Conservation (phyloP, 1,140 invertebrate genomes). For the Epicauta chinensis region DNA sequence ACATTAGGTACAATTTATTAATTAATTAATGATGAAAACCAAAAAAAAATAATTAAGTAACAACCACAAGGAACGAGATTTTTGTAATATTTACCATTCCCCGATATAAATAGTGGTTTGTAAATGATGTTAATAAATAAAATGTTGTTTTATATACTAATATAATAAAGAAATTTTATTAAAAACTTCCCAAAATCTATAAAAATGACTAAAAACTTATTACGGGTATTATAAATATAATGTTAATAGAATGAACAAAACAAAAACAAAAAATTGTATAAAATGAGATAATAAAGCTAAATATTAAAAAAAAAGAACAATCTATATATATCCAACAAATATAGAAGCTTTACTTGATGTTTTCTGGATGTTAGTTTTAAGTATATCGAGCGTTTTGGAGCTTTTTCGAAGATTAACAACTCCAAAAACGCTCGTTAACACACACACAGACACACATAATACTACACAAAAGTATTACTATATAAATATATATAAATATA, state of each 20-base stretch:
- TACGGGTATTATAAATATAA: constrained; percentile 36
- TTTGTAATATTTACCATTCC: constrained; percentile 33
- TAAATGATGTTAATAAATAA: constrained; percentile 44
- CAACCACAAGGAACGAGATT: constrained; percentile 25
- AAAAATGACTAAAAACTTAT: constrained; percentile 34
- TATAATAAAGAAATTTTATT: constrained; percentile 40
- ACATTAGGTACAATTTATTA: constrained; percentile 37
- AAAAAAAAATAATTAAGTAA: constrained; percentile 7
- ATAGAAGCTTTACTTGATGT: constrained; percentile 23
- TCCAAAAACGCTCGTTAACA: constrained; percentile 20
- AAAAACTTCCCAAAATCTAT: constrained; percentile 26
- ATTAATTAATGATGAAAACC: constrained; percentile 14
- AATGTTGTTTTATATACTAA: constrained; percentile 43
- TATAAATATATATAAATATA: background rate
- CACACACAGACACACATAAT: background rate
- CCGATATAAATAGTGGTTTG: constrained; percentile 36
- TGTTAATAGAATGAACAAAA: constrained; percentile 17
- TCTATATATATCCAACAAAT: background rate
- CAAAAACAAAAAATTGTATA: constrained; percentile 26
- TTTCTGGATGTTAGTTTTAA: constrained; percentile 14
- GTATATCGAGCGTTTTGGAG: constrained; percentile 13
- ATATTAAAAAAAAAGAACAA: constrained; percentile 10
- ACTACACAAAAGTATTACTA: too few species aligned
- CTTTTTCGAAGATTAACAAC: background rate
- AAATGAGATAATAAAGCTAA: constrained; percentile 26